Evolutionary conservation across 2,888 invertebrate genomes (phyloP).

Genomic region (Lycocerus yunnanus): DNA sequence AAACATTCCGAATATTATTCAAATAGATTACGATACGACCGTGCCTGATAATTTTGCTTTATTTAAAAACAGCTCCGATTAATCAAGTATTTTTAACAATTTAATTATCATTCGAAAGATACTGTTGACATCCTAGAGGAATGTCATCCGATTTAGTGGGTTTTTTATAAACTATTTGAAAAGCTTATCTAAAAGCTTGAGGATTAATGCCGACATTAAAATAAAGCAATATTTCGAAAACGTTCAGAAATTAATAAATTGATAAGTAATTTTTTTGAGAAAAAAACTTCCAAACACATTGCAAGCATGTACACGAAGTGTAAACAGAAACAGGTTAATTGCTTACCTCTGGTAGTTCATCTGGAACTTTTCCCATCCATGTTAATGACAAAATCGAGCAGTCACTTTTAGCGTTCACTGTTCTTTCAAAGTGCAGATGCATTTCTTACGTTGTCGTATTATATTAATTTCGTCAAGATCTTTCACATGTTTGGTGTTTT

Average conservation of each 20-base stretch:
- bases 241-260: too few relatives aligned
- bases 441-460: slow-evolving; percentile 57
- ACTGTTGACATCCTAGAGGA: not conserved
- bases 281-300: not conserved
- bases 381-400: slow-evolving; percentile 92
- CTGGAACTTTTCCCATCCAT: slow-evolving; percentile 99
- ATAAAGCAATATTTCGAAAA: not conserved
- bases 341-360: slow-evolving; percentile 88
- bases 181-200: not conserved
- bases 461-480: not conserved
- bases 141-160: not conserved
- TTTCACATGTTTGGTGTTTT: slow-evolving; percentile 16
- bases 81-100: not conserved
- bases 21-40: not conserved
- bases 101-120: not conserved
- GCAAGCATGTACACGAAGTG: not conserved
- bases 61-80: not conserved
- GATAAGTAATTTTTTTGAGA: too few relatives aligned
- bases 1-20: too few relatives aligned
- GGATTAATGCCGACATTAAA: not conserved
- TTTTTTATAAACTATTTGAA: not conserved
- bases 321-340: slow-evolving; percentile 1
- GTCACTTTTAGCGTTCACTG: slow-evolving; percentile 92
- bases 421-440: slow-evolving; percentile 96
- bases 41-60: not conserved